These are phyloP conservation scores for Caloenas nicobarica DNA, from an alignment of 2,113 vertebrate species.

Conservation along the genomic window DNA sequence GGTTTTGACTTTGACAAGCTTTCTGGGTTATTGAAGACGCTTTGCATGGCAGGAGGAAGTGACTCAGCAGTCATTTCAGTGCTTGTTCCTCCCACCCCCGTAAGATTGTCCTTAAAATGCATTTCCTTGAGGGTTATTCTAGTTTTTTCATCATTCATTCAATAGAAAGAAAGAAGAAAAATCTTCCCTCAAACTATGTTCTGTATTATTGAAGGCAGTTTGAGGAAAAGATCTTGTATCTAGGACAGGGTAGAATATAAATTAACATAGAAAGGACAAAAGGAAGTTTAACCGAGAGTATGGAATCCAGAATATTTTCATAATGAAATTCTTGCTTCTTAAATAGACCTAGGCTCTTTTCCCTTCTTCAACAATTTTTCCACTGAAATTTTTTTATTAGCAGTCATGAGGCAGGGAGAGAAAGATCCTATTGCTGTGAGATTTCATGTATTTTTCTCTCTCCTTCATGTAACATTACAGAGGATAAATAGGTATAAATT, in stretches of 20 bases:
- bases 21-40: neutral
- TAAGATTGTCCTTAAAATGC: constrained; percentile 35
- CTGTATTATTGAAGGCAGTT: constrained; percentile 32
- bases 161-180: neutral
- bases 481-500: neutral
- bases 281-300: neutral
- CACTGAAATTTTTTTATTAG: neutral
- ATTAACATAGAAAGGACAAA: neutral
- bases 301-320: neutral
- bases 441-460: neutral
- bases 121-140: constrained; percentile 8
- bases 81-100: neutral
- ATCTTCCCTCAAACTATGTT: neutral
- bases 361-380: neutral
- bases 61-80: neutral
- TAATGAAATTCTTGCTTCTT: neutral
- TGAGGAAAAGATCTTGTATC: neutral
- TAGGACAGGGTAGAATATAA: constrained; percentile 24
- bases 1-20: neutral
- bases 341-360: neutral
- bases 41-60: neutral
- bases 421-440: neutral
- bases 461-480: neutral
- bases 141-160: constrained; percentile 19
- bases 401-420: neutral